Percentiles rank a stretch among this genome's conserved stretches.
Conservation (phyloP, 2,797 vertebrate species). For the Ciconia nigra region DNA sequence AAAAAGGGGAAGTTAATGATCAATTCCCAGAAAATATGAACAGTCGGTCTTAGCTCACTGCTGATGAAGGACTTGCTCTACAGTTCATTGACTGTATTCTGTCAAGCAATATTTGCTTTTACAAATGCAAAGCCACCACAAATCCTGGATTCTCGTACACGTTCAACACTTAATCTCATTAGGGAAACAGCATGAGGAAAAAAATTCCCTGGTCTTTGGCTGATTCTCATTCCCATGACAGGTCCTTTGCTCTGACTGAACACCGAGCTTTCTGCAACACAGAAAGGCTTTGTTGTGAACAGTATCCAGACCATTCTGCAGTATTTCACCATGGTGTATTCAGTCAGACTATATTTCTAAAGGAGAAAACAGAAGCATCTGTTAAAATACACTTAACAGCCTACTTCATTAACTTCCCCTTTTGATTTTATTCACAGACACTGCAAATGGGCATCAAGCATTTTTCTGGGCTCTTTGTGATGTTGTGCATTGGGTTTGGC, state of each 20-base stretch:
- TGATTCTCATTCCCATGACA: background rate
- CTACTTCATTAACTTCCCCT: background rate
- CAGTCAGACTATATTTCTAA: background rate
- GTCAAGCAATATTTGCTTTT: background rate
- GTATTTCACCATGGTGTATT: background rate
- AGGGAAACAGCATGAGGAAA: background rate
- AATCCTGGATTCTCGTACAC: fast-evolving
- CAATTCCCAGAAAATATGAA: background rate
- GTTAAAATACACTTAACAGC: background rate
- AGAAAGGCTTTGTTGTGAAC: background rate
- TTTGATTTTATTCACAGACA: constrained; percentile 78
- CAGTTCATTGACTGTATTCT: background rate
- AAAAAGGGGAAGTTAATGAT: background rate
- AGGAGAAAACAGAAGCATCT: background rate
- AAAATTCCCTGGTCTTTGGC: background rate
- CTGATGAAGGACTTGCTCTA: background rate
- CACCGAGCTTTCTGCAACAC: background rate
- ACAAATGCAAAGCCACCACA: background rate
- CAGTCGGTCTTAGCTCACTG: background rate
- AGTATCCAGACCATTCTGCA: background rate
- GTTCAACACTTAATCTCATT: background rate
- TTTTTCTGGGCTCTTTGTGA: constrained; percentile 97
- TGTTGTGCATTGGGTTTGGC: constrained; percentile 91
- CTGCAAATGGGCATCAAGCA: constrained; percentile 98
- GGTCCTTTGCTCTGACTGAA: background rate